Percentiles rank a stretch among this genome's conserved stretches.
phyloP scores from a whole-genome alignment of 2,888 invertebrate genomes.

The Parascotia fuliginaria region DNA sequence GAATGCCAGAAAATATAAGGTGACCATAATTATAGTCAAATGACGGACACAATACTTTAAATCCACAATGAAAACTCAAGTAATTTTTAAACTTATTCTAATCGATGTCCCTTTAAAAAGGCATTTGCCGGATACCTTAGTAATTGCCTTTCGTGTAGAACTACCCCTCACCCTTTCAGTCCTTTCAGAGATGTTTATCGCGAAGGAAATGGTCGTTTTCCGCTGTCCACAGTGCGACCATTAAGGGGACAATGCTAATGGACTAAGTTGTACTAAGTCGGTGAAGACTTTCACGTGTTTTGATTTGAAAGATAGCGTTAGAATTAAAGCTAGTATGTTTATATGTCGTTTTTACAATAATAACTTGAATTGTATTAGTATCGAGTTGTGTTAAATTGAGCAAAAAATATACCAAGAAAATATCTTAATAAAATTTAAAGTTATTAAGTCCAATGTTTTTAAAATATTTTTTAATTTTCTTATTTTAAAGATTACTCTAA shows the following conservation, averaged over 20 bases:
- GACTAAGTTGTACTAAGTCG: slow-evolving; percentile 65
- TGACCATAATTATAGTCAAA: background rate
- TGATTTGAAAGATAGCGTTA: slow-evolving; percentile 22
- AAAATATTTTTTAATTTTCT: no score
- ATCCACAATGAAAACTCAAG: slow-evolving; percentile 12
- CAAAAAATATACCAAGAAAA: no score
- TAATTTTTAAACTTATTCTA: slow-evolving; percentile 32
- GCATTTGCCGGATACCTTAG: slow-evolving; percentile 57
- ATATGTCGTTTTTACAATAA: background rate
- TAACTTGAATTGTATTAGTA: no score
- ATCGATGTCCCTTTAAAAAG: slow-evolving; percentile 43
- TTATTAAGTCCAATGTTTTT: no score
- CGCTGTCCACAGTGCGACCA: slow-evolving; percentile 81
- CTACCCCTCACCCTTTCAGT: slow-evolving; percentile 80
- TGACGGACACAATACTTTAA: background rate
- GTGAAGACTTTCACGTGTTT: slow-evolving; percentile 44
- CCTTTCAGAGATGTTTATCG: slow-evolving; percentile 84
- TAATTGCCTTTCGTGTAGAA: slow-evolving; percentile 74
- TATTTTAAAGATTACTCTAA: no score
- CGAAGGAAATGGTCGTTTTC: slow-evolving; percentile 84
- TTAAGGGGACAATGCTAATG: slow-evolving; percentile 82
- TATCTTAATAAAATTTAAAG: no score
- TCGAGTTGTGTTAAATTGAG: no score
- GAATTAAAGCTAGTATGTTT: background rate
- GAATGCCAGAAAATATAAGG: no score